A percentile compares a stretch with the other conserved stretches of the same genome.
Evolutionary conservation across 1,140 invertebrate genomes (phyloP).

Genomic region (Zaprionus inermis): DNA sequence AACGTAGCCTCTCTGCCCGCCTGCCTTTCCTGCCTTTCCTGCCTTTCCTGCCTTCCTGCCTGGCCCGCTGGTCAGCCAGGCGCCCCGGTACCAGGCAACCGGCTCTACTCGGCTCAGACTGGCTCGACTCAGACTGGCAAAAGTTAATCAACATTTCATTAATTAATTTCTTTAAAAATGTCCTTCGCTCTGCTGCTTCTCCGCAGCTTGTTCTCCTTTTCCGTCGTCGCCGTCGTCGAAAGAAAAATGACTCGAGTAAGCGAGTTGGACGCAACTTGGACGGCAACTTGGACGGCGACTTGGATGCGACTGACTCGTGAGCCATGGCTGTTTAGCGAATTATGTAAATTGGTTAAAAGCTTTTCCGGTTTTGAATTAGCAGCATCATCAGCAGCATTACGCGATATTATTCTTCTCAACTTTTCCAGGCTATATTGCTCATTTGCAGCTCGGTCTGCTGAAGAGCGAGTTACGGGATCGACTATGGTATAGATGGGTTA

Average conservation of each 20-base stretch:
- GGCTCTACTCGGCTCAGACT: conserved; percentile 46
- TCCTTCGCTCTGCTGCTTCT: conserved; percentile 48
- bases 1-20: conserved; percentile 3
- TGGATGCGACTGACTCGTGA: conserved; percentile 9
- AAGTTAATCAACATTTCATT: conserved; percentile 83
- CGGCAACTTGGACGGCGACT: background rate
- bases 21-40: background rate
- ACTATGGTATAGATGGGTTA: background rate
- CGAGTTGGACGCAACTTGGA: conserved; percentile 41
- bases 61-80: conserved; percentile 24
- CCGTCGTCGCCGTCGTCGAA: background rate
- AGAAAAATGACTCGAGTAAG: conserved; percentile 69
- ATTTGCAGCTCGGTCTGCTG: conserved; percentile 24
- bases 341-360: conserved; percentile 83
- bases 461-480: background rate
- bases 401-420: conserved; percentile 66
- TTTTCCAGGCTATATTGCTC: conserved; percentile 42
- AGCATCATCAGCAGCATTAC: conserved; percentile 73
- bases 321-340: conserved; percentile 60
- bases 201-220: conserved; percentile 5
- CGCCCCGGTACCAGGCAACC: conserved; percentile 13
- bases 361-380: conserved; percentile 82
- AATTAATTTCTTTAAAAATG: conserved; percentile 83
- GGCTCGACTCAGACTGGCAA: conserved; percentile 67
- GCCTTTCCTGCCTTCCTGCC: background rate